Base-by-base conservation (phyloP, 2,888 invertebrate genomes). In the Cheilosia urbana region DNA sequence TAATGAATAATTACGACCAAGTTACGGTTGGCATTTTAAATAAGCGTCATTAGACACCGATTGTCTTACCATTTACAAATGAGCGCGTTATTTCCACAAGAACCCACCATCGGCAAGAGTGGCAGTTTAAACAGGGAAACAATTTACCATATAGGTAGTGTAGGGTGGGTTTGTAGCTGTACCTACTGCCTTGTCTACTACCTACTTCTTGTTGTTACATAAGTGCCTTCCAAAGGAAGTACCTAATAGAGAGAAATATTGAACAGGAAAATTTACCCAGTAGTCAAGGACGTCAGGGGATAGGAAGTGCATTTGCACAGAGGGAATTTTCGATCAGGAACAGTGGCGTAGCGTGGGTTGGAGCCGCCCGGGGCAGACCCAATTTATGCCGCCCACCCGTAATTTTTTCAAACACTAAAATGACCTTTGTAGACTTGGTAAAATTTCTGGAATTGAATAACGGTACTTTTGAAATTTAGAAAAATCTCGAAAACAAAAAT, bases 291-390 rank as follows among this genome's bases (percentile, higher is more conserved):
- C 30, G 30, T 30, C 55, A 24, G 63, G 55, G 63, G 73, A 73
- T 11, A 13, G 55, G 4, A 27, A 63, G 63, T 66, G 65, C 65
- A 58, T 49, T 66, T 30, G 15, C 7, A n/a, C 19, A 40, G 47
- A 42, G 49, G n/a, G 76, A 69, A 62, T 62, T 47, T 77, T 69
- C 40, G 55, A 69, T 69, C 53, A 69, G 77, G 37, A 34, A 55
- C n/a, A n/a, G n/a, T n/a, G n/a, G n/a, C n/a, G n/a, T n/a, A n/a
- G n/a, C n/a, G n/a, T n/a, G n/a, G n/a, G n/a, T n/a, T n/a, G n/a
- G n/a, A n/a, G n/a, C n/a, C n/a, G n/a, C n/a, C n/a, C n/a, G n/a
- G n/a, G n/a, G n/a, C n/a, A n/a, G n/a, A n/a, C n/a, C n/a, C n/a
- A n/a, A n/a, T n/a, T n/a, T n/a, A n/a, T n/a, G n/a, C n/a, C n/a